These are phyloP conservation scores for Tragopan temminckii DNA, from an alignment of 2,797 vertebrate genomes.

Conservation along the genomic window DNA sequence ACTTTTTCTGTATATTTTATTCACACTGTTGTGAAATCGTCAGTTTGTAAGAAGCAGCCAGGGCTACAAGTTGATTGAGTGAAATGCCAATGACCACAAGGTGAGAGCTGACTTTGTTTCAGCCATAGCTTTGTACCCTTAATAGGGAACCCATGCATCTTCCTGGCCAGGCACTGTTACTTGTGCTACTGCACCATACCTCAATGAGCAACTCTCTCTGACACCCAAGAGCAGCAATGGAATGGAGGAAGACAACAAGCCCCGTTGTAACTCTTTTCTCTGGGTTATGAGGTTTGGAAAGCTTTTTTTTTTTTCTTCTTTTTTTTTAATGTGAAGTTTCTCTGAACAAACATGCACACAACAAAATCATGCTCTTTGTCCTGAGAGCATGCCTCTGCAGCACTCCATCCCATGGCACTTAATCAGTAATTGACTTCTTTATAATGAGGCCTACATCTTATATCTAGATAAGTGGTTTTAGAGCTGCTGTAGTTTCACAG, in stretches of 20 bases:
- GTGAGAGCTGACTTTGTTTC: background rate
- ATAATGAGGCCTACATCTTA: background rate
- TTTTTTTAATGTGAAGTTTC: background rate
- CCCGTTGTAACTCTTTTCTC: background rate
- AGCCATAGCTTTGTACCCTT: background rate
- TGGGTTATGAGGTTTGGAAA: background rate
- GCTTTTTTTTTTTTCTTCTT: background rate
- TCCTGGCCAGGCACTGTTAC: background rate
- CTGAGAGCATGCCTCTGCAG: background rate
- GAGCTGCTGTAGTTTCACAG: background rate
- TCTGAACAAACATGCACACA: background rate
- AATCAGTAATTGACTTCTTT: background rate
- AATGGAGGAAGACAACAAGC: background rate
- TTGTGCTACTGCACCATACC: background rate
- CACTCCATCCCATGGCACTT: background rate
- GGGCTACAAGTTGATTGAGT: fast-evolving
- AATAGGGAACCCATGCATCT: background rate
- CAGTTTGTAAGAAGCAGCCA: background rate
- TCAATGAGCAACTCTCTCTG: background rate
- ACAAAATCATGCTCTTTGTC: background rate
- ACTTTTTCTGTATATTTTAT: background rate
- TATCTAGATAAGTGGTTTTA: background rate
- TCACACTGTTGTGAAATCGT: background rate
- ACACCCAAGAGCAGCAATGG: background rate
- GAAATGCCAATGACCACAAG: background rate